Evolutionary conservation across 2,888 invertebrate genomes (phyloP).

Genomic region (Acleris laterana): DNA sequence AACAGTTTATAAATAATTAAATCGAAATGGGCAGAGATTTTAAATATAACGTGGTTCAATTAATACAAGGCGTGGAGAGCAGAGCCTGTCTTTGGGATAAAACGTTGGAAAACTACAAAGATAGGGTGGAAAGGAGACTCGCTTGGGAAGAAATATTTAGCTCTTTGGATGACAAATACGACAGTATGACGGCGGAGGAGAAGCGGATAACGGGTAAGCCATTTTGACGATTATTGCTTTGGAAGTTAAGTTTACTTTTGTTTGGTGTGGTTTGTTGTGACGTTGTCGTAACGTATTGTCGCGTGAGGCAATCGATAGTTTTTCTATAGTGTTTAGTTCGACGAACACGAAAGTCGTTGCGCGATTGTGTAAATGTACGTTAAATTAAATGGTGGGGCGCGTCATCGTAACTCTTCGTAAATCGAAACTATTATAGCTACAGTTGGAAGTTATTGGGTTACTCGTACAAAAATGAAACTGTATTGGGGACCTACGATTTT

Average conservation of each 20-base stretch:
- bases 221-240: conserved; percentile 40
- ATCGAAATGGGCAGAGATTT: conserved; percentile 61
- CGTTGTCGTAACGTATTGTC: conserved; percentile 19
- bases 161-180: conserved; percentile 62
- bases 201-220: conserved; percentile 63
- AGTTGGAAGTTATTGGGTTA: too few species aligned
- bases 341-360: too few species aligned
- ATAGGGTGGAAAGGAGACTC: conserved; percentile 63
- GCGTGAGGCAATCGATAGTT: conserved; percentile 15
- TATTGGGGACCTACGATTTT: too few species aligned
- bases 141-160: conserved; percentile 75
- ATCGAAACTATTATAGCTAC: too few species aligned
- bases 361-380: too few species aligned
- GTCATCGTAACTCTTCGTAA: too few species aligned
- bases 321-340: too few species aligned
- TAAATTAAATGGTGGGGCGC: too few species aligned
- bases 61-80: conserved; percentile 60
- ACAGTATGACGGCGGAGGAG: conserved; percentile 62
- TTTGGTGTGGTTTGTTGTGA: conserved; percentile 2
- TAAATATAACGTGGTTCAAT: conserved; percentile 64
- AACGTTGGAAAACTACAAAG: conserved; percentile 70
- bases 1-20: conserved; percentile 44
- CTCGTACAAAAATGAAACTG: too few species aligned
- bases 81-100: conserved; percentile 76
- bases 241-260: not conserved